Percentiles rank a stretch among this genome's conserved stretches.
Conservation (phyloP, 2,888 invertebrate species). For the Escarpia spicata region DNA sequence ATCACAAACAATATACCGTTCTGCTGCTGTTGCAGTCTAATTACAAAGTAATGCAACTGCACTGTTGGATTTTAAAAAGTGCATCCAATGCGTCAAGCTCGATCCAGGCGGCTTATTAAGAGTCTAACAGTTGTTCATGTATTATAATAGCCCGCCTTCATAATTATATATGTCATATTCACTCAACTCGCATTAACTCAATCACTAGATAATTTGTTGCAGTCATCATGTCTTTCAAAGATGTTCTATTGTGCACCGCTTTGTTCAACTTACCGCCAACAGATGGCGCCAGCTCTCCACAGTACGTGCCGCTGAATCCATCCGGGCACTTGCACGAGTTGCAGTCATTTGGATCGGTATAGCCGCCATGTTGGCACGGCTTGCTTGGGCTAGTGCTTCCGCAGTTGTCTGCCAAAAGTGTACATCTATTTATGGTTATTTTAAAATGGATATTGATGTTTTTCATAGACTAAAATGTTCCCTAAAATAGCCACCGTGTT, state of each 20-base stretch:
- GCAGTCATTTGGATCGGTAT: not conserved
- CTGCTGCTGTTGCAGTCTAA: not conserved
- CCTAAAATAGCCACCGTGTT: not conserved
- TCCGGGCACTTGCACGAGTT: slow-evolving; percentile 16
- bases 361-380: not conserved
- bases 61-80: not conserved
- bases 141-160: too few relatives aligned
- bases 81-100: too few relatives aligned
- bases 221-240: not conserved
- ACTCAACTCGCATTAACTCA: too few relatives aligned
- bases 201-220: too few relatives aligned
- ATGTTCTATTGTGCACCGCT: not conserved
- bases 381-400: not conserved
- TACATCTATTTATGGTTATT: not conserved
- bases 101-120: too few relatives aligned
- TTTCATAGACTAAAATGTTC: not conserved
- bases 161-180: too few relatives aligned
- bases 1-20: not conserved
- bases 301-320: not conserved
- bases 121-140: too few relatives aligned
- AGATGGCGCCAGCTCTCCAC: not conserved
- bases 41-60: not conserved
- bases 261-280: not conserved
- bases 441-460: not conserved
- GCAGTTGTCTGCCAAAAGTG: not conserved